A percentile compares a stretch with the other conserved stretches of the same genome.
Evolutionary conservation across 2,888 invertebrate genomes (phyloP).

Genomic region (Sarcophaga subvicina): DNA sequence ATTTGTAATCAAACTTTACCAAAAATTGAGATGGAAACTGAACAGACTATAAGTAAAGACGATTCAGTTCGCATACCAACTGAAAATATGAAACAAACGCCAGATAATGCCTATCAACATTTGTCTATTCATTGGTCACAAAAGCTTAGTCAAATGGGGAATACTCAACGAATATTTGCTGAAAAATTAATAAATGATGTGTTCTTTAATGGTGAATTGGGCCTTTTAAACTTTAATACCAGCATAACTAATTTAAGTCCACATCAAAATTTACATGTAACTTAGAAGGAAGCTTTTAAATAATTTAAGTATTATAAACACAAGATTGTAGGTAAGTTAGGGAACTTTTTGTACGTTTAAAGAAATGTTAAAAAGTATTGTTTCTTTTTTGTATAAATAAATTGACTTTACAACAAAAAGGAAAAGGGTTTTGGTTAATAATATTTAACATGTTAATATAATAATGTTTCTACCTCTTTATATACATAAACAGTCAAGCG

Average conservation of each 20-base stretch:
- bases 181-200: constrained; percentile 56
- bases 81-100: neutral
- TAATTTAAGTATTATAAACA: no score
- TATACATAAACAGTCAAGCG: no score
- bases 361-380: no score
- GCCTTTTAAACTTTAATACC: constrained; percentile 38
- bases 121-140: neutral
- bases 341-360: no score
- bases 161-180: constrained; percentile 46
- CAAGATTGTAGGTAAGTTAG: no score
- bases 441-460: no score
- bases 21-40: neutral
- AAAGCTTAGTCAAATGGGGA: constrained; percentile 36
- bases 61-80: neutral
- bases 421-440: no score
- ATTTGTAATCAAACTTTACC: neutral
- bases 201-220: constrained; percentile 48
- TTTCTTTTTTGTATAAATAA: no score
- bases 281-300: no score
- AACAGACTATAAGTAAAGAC: neutral
- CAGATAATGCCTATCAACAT: no score
- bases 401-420: no score
- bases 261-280: neutral
- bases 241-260: constrained; percentile 25
- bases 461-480: no score